Base-by-base conservation (phyloP, 2,888 invertebrate species). In the Entomobrya multifasciata region DNA sequence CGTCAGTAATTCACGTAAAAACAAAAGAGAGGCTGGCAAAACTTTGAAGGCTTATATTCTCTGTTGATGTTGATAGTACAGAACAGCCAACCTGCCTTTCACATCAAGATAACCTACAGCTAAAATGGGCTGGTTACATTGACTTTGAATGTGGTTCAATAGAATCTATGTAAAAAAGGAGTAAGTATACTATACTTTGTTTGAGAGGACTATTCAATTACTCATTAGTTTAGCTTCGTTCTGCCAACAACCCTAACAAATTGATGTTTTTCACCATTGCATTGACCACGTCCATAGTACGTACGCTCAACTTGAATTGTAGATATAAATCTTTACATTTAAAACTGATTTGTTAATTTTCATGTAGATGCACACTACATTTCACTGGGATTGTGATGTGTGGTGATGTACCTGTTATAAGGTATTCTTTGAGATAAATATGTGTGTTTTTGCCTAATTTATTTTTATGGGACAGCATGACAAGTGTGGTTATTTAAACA, bases 1-100 rank as follows among this genome's bases (percentile, higher is more conserved):
- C 4, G 70, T 81, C 80, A 72, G 80, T 72, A 70, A 70, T 70
- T 67, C 70, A 55, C 52, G 27, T 49, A 20, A 22, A 67, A 67
- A 67, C 44, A 67, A 67, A 67, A 13, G 67, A 44, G 67, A 67
- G n/a, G 44, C 20, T 44, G 17, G 8, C 30, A 65, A 10, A 57
- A 6, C 57, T 57, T 0, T 20, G 6, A 67, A 44, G 20, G 22
- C 1, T 36, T 36, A 20, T 17, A n/a, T n/a, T n/a, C n/a, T n/a
- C n/a, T n/a, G n/a, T n/a, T n/a, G n/a, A n/a, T 65, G 17, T 65
- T 36, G 8, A 36, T 6, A 36, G 41, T 41, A 17, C 41, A 17
- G 13, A 2, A 3, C 2, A 11, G 4, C 11, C 17, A 44, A 30
- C 41, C 41, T 22, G 49, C 22, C 17, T 5, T 49, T 17, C 8